A percentile compares a stretch with the other conserved stretches of the same genome.
Conservation (phyloP, 2,888 invertebrate genomes). For the Spialia ferax region DNA sequence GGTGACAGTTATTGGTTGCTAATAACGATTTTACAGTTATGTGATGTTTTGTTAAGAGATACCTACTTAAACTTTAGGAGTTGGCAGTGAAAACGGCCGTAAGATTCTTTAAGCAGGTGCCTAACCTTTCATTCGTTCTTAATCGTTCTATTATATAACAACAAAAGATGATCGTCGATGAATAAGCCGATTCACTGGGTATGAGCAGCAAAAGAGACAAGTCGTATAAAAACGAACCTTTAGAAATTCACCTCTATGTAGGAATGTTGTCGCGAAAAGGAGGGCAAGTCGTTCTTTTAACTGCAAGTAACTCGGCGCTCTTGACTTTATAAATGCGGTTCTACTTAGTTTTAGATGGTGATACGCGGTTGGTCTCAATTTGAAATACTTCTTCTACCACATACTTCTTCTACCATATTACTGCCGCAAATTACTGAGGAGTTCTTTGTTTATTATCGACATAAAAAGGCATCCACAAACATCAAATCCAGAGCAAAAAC, state of each 20-base stretch:
- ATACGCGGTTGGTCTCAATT: not conserved
- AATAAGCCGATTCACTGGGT: not conserved
- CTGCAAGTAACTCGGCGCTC: constrained; percentile 2
- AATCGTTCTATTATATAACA: not conserved
- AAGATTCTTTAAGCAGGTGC: too few relatives aligned
- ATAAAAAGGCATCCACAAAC: too few relatives aligned
- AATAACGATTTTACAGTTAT: too few relatives aligned
- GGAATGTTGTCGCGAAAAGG: constrained; percentile 1
- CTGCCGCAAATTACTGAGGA: too few relatives aligned
- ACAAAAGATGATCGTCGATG: not conserved
- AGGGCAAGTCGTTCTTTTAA: not conserved
- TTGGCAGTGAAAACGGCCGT: too few relatives aligned
- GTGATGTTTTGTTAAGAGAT: too few relatives aligned
- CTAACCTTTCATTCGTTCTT: not conserved
- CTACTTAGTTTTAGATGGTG: not conserved
- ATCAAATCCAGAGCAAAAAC: too few relatives aligned
- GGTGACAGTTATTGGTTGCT: too few relatives aligned
- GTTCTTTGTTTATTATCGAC: too few relatives aligned
- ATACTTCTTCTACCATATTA: too few relatives aligned
- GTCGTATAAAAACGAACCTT: not conserved
- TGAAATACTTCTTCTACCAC: too few relatives aligned
- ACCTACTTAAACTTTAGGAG: too few relatives aligned
- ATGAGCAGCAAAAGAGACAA: not conserved
- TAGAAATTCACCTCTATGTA: not conserved
- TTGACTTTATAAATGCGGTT: not conserved